Conservation (phyloP, 2,113 vertebrate species). For the Coturnix japonica region DNA sequence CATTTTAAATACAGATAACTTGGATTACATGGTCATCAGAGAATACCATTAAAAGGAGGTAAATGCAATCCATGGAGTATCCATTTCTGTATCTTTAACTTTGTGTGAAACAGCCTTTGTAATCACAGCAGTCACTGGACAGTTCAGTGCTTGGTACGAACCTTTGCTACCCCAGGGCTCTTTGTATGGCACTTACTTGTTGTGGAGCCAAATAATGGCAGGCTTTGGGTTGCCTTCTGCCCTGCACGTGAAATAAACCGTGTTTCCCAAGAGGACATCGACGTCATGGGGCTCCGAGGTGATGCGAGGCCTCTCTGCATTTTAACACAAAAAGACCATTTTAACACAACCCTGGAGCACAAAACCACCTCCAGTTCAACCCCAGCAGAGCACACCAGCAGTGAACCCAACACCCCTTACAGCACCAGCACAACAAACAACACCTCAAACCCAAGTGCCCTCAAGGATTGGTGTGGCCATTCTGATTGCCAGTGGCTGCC, state of each 20-base stretch:
- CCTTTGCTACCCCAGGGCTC: neutral
- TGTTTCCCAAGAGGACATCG: slow-evolving; percentile 89
- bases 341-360: neutral
- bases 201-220: slow-evolving; percentile 92
- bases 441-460: neutral
- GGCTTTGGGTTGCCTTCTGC: slow-evolving; percentile 94
- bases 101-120: neutral
- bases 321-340: neutral
- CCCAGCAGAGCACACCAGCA: neutral
- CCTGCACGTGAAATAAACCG: slow-evolving; percentile 92
- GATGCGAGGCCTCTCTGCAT: slow-evolving; percentile 90
- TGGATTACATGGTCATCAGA: neutral
- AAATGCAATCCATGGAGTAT: neutral
- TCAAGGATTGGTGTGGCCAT: neutral
- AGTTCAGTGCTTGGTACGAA: neutral
- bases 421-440: neutral
- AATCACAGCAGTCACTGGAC: neutral
- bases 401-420: neutral
- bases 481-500: neutral
- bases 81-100: neutral
- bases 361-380: neutral
- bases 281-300: slow-evolving; percentile 89
- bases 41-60: slow-evolving; percentile 31
- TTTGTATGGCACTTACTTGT: slow-evolving; percentile 81
- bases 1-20: slow-evolving; percentile 26